Evolutionary conservation across 1,140 invertebrate genomes (phyloP).

Genomic region (Dinothrombium tinctorium): DNA sequence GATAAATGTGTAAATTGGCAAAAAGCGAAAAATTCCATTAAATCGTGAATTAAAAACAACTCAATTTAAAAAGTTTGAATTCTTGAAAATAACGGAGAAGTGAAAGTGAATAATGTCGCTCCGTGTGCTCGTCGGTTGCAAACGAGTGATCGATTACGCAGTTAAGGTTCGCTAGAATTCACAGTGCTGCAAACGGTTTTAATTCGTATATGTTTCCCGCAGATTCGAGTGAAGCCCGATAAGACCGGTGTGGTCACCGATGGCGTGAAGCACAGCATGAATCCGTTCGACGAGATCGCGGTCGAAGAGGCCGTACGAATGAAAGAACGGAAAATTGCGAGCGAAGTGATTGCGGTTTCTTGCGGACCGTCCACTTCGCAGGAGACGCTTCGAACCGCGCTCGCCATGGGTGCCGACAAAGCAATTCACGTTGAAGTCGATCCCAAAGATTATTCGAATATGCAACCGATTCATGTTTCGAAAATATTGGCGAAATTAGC

Average conservation of each 20-base stretch:
- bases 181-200: too few species aligned
- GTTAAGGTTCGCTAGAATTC: conserved; percentile 71
- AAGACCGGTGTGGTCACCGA: conserved; percentile 88
- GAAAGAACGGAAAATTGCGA: conserved; percentile 88
- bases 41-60: too few species aligned
- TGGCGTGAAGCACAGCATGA: conserved; percentile 97
- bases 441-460: conserved; percentile 51
- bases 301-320: conserved; percentile 93
- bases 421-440: conserved; percentile 85
- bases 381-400: conserved; percentile 75
- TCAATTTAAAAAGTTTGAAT: too few species aligned
- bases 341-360: conserved; percentile 79
- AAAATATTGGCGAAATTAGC: conserved; percentile 87
- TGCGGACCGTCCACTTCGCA: conserved; percentile 72
- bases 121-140: conserved; percentile 66
- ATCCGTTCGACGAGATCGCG: conserved; percentile 98
- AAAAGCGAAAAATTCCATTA: too few species aligned
- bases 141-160: conserved; percentile 96
- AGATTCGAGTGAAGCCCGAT: conserved; percentile 92
- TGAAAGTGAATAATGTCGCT: too few species aligned
- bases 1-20: too few species aligned
- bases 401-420: conserved; percentile 92
- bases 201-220: conserved; percentile 16
- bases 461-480: conserved; percentile 85
- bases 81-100: too few species aligned